A percentile compares a stretch with the other conserved stretches of the same genome.
phyloP scores from a whole-genome alignment of 2,888 invertebrate genomes.

The Zaprionus bogoriensis region DNA sequence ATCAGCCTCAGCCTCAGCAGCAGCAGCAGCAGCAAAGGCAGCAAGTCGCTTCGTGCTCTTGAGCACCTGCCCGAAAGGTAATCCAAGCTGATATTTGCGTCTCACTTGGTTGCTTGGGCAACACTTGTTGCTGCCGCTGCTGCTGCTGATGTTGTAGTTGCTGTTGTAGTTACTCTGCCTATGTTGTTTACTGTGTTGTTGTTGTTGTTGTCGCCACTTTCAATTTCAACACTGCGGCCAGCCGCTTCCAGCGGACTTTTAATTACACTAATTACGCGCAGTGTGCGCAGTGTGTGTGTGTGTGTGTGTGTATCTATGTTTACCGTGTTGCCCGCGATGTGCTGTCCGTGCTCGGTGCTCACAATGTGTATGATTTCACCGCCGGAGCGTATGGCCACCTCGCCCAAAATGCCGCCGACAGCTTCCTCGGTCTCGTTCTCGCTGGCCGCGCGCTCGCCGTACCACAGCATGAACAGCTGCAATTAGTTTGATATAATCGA shows the following conservation, averaged over 20 bases:
- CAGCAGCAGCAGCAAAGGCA: constrained; percentile 14
- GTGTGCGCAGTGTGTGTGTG: not conserved
- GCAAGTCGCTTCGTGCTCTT: constrained; percentile 58
- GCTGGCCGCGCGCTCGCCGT: constrained; percentile 81
- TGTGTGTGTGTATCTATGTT: constrained; percentile 39
- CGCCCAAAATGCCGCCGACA: constrained; percentile 82
- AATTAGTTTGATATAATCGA: constrained; percentile 7
- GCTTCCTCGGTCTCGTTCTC: constrained; percentile 82
- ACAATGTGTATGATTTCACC: constrained; percentile 83
- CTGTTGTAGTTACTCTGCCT: constrained; percentile 4
- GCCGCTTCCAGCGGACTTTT: constrained; percentile 43
- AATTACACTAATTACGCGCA: constrained; percentile 73
- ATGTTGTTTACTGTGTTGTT: too few species aligned
- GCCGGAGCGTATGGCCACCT: constrained; percentile 83
- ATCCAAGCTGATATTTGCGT: constrained; percentile 70
- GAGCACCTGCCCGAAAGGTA: constrained; percentile 70
- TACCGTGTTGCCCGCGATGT: constrained; percentile 81
- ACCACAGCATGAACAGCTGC: constrained; percentile 84
- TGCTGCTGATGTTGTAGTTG: constrained; percentile 11
- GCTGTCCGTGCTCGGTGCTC: constrained; percentile 80
- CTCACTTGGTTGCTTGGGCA: constrained; percentile 75
- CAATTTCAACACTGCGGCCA: constrained; percentile 64
- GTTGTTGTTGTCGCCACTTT: constrained; percentile 58
- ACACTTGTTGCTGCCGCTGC: constrained; percentile 41
- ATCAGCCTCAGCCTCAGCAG: constrained; percentile 38